phyloP scores from a whole-genome alignment of 2,888 invertebrate species.

The Protonemura montana region DNA sequence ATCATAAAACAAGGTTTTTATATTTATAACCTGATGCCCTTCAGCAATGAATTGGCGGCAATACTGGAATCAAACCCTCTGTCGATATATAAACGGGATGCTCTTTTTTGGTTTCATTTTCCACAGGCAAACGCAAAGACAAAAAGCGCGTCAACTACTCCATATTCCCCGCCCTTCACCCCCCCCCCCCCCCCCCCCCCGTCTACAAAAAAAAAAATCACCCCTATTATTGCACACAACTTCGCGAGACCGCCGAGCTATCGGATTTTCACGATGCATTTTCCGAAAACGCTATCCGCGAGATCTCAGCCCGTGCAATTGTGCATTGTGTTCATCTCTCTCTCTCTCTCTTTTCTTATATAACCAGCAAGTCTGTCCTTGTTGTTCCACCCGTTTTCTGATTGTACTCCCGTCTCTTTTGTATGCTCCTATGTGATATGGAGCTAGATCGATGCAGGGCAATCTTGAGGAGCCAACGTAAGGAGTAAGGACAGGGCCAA shows the following conservation, averaged over 20 bases:
- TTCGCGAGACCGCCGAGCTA: background rate
- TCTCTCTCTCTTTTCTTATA: background rate
- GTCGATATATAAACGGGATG: background rate
- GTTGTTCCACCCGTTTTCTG: background rate
- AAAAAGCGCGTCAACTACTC: constrained; percentile 1
- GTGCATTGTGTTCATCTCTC: constrained; percentile 7
- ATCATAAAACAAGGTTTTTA: background rate
- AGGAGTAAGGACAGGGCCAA: constrained; percentile 16
- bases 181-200: too few relatives aligned
- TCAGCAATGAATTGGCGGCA: background rate
- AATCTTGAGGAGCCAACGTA: constrained; percentile 26
- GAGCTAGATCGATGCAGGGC: constrained; percentile 19
- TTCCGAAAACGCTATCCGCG: background rate
- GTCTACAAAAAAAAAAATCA: too few relatives aligned
- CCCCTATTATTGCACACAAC: background rate
- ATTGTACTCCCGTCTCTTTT: constrained; percentile 16
- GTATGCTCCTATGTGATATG: constrained; percentile 13
- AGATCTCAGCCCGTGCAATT: background rate
- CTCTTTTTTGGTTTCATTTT: background rate
- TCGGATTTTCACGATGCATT: background rate
- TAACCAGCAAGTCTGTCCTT: background rate
- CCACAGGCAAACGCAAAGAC: background rate
- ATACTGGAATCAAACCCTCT: background rate
- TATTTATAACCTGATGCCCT: background rate
- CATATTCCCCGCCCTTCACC: background rate